phyloP scores from a whole-genome alignment of 2,888 invertebrate species.

The Hirudinaria manillensis region DNA sequence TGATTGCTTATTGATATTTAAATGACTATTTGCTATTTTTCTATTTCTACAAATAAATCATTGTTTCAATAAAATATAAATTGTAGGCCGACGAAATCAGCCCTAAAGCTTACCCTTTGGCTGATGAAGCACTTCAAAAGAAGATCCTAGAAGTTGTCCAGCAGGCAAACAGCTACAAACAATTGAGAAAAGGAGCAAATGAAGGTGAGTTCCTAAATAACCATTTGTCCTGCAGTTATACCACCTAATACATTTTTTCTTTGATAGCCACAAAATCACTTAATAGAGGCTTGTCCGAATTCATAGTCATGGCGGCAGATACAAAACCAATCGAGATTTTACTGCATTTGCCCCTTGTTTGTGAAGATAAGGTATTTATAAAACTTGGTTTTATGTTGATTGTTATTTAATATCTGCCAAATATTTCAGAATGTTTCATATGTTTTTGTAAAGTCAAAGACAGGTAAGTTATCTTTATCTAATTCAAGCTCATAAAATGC shows the following conservation, averaged over 20 bases:
- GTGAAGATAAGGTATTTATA: constrained; percentile 73
- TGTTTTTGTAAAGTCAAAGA: constrained; percentile 65
- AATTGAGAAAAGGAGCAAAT: constrained; percentile 94
- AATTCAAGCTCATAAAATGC: not conserved
- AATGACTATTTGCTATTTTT: no score
- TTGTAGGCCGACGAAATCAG: constrained; percentile 54
- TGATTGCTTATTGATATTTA: no score
- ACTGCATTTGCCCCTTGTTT: constrained; percentile 87
- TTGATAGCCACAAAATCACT: constrained; percentile 79
- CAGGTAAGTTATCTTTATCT: constrained; percentile 56
- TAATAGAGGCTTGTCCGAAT: constrained; percentile 89
- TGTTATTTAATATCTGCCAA: constrained; percentile 54
- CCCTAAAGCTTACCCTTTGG: constrained; percentile 90
- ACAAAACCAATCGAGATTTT: constrained; percentile 94
- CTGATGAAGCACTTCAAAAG: constrained; percentile 76
- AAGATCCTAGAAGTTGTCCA: constrained; percentile 91
- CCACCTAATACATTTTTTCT: no score
- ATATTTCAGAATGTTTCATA: constrained; percentile 57
- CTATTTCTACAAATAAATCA: no score
- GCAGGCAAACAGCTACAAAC: constrained; percentile 92
- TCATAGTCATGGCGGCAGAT: constrained; percentile 97
- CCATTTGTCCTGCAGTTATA: no score
- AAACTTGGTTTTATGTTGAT: no score
- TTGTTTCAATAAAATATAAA: not conserved
- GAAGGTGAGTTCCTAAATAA: constrained; percentile 60